These are phyloP conservation scores for Drosophila biarmipes DNA, from an alignment of 1,140 invertebrate species.

Conservation along the genomic window DNA sequence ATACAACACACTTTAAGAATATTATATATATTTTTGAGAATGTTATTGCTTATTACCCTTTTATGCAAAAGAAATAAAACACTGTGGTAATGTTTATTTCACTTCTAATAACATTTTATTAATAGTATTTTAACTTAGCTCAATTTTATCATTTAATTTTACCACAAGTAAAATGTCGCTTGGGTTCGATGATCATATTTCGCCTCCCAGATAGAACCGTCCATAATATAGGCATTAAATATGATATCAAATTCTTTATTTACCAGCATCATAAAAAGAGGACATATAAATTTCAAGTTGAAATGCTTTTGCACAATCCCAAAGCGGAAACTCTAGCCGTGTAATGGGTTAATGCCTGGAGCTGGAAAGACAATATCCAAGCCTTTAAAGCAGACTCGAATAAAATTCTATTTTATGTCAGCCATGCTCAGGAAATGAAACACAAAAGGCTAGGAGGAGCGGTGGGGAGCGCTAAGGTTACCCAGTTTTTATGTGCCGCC, in stretches of 20 bases:
- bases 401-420: constrained; percentile 75
- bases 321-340: constrained; percentile 31
- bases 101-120: too few species aligned
- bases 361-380: constrained; percentile 57
- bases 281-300: neutral
- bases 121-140: too few species aligned
- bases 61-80: too few species aligned
- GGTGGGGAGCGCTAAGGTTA: neutral
- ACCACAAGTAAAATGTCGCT: neutral
- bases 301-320: constrained; percentile 6
- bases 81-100: too few species aligned
- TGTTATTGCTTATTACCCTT: too few species aligned
- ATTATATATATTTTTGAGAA: too few species aligned
- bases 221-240: neutral
- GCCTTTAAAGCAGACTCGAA: constrained; percentile 65
- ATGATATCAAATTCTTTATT: neutral
- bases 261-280: neutral
- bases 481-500: constrained; percentile 69
- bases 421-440: constrained; percentile 65
- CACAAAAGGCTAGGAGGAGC: constrained; percentile 22
- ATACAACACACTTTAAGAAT: too few species aligned
- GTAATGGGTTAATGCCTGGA: constrained; percentile 49
- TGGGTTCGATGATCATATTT: neutral
- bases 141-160: neutral
- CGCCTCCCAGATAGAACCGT: too few species aligned